Evolutionary conservation across 2,888 invertebrate genomes (phyloP).

Genomic region (Microctonus aethiopoides): DNA sequence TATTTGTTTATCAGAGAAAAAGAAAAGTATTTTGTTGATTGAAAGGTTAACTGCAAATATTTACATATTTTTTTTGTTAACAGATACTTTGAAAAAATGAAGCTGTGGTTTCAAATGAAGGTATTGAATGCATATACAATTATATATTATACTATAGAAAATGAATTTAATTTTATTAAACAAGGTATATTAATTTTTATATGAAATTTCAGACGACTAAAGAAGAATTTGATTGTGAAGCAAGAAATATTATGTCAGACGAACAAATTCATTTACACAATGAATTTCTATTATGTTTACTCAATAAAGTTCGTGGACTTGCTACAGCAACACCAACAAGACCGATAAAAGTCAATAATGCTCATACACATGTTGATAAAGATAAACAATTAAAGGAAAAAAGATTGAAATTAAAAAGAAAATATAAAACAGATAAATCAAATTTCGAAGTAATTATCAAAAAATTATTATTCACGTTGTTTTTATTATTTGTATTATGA

Average conservation of each 20-base stretch:
- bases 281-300: constrained; percentile 82
- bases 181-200: no score
- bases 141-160: constrained; percentile 16
- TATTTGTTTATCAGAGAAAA: constrained; percentile 3
- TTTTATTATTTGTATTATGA: neutral
- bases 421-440: constrained; percentile 65
- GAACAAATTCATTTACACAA: constrained; percentile 87
- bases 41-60: neutral
- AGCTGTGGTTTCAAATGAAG: constrained; percentile 77
- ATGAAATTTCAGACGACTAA: constrained; percentile 84
- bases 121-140: constrained; percentile 45
- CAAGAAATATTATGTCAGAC: constrained; percentile 77
- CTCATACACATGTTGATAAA: constrained; percentile 64
- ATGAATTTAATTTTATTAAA: constrained; percentile 52
- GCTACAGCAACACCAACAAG: constrained; percentile 64
- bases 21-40: neutral
- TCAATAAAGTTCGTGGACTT: constrained; percentile 77
- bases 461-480: neutral
- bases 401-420: constrained; percentile 63
- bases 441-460: constrained; percentile 68
- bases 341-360: constrained; percentile 52
- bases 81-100: constrained; percentile 78
- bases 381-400: constrained; percentile 63
- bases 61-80: constrained; percentile 26
- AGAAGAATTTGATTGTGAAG: constrained; percentile 85